phyloP scores from a whole-genome alignment of 2,888 invertebrate species.

The Muschampia plurimacula region DNA sequence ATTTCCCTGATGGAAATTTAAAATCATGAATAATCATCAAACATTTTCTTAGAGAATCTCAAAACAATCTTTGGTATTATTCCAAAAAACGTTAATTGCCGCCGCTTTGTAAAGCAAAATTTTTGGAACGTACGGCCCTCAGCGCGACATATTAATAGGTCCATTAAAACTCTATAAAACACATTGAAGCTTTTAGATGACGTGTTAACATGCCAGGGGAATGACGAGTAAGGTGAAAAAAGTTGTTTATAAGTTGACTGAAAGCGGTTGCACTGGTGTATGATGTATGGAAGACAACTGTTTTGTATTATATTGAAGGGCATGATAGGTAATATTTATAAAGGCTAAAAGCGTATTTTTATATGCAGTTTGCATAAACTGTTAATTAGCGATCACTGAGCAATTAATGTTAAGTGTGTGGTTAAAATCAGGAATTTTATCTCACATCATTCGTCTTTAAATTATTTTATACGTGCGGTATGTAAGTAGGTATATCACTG shows the following conservation, averaged over 20 bases:
- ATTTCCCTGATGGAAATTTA: background rate
- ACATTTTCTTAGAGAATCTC: conserved; percentile 14
- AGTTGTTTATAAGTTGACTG: conserved; percentile 13
- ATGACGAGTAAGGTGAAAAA: conserved; percentile 21
- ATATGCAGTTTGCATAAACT: no score
- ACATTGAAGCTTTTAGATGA: conserved; percentile 26
- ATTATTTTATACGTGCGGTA: no score
- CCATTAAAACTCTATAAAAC: conserved; percentile 36
- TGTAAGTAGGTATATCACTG: no score
- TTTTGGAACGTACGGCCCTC: conserved; percentile 25
- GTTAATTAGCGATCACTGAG: no score
- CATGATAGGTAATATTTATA: background rate
- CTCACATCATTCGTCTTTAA: no score
- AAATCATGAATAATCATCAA: background rate
- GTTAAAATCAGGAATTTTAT: no score
- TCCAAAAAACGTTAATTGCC: conserved; percentile 16
- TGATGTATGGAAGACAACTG: background rate
- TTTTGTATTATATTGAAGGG: background rate
- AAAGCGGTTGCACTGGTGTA: background rate
- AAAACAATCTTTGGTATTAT: conserved; percentile 22
- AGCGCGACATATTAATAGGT: conserved; percentile 30
- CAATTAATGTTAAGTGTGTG: no score
- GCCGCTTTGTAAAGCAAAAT: conserved; percentile 10
- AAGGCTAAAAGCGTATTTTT: background rate
- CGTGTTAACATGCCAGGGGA: conserved; percentile 24